Evolutionary conservation across 37 sponge, comb jelly and placozoan species (phyloP).

Genomic region (Eunapius fragilis): DNA sequence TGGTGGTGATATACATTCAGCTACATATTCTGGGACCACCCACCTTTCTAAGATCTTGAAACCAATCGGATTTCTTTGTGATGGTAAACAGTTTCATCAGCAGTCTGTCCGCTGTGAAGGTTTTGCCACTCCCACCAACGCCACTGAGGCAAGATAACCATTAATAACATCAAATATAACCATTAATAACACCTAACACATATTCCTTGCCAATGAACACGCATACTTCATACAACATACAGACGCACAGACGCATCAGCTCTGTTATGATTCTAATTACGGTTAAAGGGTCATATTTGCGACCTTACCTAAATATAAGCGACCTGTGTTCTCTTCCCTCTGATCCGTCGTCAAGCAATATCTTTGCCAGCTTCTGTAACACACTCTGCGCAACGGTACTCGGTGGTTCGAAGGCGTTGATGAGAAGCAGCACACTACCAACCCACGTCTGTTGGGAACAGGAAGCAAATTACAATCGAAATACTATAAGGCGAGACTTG

Average conservation of each 20-base stretch:
- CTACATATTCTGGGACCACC: neutral
- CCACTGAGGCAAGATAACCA: constrained; percentile 41
- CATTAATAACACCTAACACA: neutral
- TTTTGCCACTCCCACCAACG: constrained; percentile 83
- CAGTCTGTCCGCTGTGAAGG: constrained; percentile 67
- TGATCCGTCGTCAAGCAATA: constrained; percentile 9
- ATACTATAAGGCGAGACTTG: neutral
- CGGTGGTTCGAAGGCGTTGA: constrained; percentile 51
- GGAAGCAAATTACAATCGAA: constrained; percentile 3
- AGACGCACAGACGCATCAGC: neutral
- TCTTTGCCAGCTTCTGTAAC: constrained; percentile 22
- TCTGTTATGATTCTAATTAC: neutral
- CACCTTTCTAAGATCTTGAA: constrained; percentile 59
- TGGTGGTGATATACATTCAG: neutral
- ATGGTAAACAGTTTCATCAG: constrained; percentile 63
- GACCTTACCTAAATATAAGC: constrained; percentile 59
- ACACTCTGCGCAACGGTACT: constrained; percentile 21
- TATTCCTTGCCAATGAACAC: neutral
- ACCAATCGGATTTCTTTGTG: constrained; percentile 45
- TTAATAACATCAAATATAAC: neutral
- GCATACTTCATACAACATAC: neutral
- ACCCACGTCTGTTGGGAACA: constrained; percentile 71
- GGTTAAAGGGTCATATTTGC: too few relatives aligned
- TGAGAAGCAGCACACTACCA: constrained; percentile 66
- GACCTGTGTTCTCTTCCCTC: constrained; percentile 24